A percentile compares a stretch with the other conserved stretches of the same genome.
Conservation (phyloP, 2,888 invertebrate species). For the Pammene aurita region DNA sequence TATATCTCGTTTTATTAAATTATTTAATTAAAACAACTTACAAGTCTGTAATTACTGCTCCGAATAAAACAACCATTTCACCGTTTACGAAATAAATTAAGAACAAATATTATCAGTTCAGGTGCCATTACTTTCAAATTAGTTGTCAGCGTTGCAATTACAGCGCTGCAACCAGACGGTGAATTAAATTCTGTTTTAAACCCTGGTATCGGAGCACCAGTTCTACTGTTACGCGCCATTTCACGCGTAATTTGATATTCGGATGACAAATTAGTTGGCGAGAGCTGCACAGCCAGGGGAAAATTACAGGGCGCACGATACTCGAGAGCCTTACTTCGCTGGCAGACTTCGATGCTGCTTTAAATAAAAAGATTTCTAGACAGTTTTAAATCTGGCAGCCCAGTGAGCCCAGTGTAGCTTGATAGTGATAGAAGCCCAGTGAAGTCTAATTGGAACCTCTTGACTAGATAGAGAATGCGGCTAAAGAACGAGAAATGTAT, state of each 20-base stretch:
- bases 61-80: constrained; percentile 9
- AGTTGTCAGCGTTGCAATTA: constrained; percentile 68
- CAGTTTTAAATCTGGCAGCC: constrained; percentile 18
- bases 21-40: background rate
- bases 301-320: constrained; percentile 73
- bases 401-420: background rate
- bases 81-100: constrained; percentile 42
- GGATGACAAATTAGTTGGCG: constrained; percentile 80
- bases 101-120: constrained; percentile 58
- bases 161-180: constrained; percentile 62
- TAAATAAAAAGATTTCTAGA: constrained; percentile 36
- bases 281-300: constrained; percentile 60
- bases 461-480: too few species aligned
- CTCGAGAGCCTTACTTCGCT: constrained; percentile 47
- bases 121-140: constrained; percentile 71
- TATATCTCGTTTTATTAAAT: background rate
- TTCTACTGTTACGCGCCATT: constrained; percentile 78
- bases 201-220: constrained; percentile 63
- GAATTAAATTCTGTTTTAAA: constrained; percentile 78
- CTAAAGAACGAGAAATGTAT: too few species aligned
- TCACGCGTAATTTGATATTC: constrained; percentile 81
- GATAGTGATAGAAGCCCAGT: too few species aligned
- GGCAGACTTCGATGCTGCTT: constrained; percentile 39
- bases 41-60: constrained; percentile 6
- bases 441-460: too few species aligned